Evolutionary conservation across 1,140 invertebrate species (phyloP), one percentile per base, ranked within the genome.

Genomic region (Danaus plexippus): DNA sequence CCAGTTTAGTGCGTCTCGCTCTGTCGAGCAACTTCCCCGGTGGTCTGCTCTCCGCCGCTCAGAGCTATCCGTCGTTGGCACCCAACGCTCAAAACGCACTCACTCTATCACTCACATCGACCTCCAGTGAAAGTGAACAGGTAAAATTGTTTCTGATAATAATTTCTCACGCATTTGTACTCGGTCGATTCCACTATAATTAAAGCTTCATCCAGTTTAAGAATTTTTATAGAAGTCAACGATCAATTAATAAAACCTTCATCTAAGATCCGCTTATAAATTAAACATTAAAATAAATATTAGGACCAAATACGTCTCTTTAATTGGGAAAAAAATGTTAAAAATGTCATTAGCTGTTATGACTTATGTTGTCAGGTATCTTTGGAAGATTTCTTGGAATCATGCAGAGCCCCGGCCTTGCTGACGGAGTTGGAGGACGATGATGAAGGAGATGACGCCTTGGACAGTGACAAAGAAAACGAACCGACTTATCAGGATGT

Each of bases 391-490:
- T 97, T 97, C 78, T 85, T 97, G 70, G 95, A 97, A 73, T 95
- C 94, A 56, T 97, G 95, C 72, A 90, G 96, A 54, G 95, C 96
- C 0, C 95, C 96, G 0, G 95, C 96, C 0, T 87, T 98, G 47
- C 86, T 98, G 7, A 96, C 96, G 4, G 97, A 98, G 77, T 86
- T 98, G 49, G 97, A 98, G 67, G 97, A 98, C 84, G 97, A 98
- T 77, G 95, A 97, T 66, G 96, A 97, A 67, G 92, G 93, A 32
- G 96, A 98, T 59, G 96, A 98, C 69, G 96, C 96, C 55, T 94
- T 97, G 72, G 96, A 97, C 71, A 96, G 97, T 82, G 96, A 98
- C 82, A 97, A 98, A 73, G 96, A 97, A 76, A 96, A 97, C 65
- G 96, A 98, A 84, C 93, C 94, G 47, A 94, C 96, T 70, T 97